Conservation (phyloP, 2,113 vertebrate species). For the Nyctibius bracteatus region DNA sequence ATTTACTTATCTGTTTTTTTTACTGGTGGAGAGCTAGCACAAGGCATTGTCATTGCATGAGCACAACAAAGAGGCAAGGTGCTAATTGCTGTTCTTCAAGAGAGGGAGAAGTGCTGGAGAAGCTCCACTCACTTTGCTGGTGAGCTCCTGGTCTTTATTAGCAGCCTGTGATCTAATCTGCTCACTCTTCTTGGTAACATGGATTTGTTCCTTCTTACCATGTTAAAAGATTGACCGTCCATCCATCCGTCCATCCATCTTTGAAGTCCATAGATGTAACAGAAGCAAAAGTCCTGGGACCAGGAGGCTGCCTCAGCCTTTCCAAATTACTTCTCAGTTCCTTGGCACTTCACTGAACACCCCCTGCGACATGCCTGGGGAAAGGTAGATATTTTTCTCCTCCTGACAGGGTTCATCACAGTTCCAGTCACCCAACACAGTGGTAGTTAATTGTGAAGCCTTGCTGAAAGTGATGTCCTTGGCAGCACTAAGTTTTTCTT, state of each 20-base stretch:
- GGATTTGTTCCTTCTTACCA: not conserved
- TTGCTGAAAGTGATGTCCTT: not conserved
- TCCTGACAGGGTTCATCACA: not conserved
- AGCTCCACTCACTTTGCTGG: not conserved
- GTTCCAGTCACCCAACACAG: not conserved
- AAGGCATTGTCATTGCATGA: not conserved
- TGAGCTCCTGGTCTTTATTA: not conserved
- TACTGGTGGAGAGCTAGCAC: not conserved
- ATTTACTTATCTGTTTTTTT: not conserved
- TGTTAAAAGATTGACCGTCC: not conserved
- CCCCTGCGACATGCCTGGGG: not conserved
- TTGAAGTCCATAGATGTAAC: not conserved
- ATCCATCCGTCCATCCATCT: not conserved
- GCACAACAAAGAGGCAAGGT: not conserved
- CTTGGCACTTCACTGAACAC: not conserved
- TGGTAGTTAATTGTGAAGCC: not conserved
- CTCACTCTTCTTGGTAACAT: not conserved
- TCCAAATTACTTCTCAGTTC: not conserved
- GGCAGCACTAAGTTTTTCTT: constrained; percentile 5
- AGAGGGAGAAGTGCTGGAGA: not conserved
- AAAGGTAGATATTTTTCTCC: not conserved
- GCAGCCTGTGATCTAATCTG: not conserved
- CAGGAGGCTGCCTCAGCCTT: not conserved
- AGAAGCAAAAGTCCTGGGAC: not conserved
- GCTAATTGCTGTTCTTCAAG: not conserved